A percentile compares a stretch with the other conserved stretches of the same genome.
Conservation (phyloP, 2,888 invertebrate species). For the Odontothrips loti region DNA sequence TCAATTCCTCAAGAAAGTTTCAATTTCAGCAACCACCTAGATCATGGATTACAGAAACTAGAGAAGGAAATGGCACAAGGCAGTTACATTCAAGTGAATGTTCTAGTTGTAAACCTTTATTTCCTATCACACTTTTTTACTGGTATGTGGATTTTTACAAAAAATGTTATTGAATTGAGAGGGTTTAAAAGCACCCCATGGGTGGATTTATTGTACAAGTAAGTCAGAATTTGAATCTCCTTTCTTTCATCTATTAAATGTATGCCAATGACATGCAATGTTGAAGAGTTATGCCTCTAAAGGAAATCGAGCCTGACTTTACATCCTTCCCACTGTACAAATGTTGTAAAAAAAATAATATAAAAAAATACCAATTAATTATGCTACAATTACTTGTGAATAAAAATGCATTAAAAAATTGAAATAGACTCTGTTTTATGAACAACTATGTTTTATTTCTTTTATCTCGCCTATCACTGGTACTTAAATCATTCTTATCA, state of each 20-base stretch:
- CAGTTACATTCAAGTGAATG: background rate
- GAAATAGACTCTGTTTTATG: background rate
- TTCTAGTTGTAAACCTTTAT: background rate
- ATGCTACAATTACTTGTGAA: background rate
- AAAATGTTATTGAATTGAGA: background rate
- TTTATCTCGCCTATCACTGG: background rate
- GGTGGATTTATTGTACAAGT: background rate
- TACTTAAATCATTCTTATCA: background rate
- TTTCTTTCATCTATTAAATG: background rate
- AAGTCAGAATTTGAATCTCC: background rate
- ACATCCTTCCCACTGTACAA: background rate
- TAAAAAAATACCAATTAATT: background rate
- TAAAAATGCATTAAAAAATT: background rate
- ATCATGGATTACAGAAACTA: background rate
- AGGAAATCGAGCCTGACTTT: background rate
- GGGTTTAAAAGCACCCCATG: background rate
- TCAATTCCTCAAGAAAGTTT: background rate
- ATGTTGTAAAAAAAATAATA: background rate
- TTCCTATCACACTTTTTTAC: conserved; percentile 23
- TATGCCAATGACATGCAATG: background rate
- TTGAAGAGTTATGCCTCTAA: no score
- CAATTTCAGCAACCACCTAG: background rate
- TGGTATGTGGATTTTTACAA: background rate
- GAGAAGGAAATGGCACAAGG: background rate
- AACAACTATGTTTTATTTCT: background rate